Conservation (phyloP, 2,113 vertebrate genomes). For the Phalacrocorax brasilianus region DNA sequence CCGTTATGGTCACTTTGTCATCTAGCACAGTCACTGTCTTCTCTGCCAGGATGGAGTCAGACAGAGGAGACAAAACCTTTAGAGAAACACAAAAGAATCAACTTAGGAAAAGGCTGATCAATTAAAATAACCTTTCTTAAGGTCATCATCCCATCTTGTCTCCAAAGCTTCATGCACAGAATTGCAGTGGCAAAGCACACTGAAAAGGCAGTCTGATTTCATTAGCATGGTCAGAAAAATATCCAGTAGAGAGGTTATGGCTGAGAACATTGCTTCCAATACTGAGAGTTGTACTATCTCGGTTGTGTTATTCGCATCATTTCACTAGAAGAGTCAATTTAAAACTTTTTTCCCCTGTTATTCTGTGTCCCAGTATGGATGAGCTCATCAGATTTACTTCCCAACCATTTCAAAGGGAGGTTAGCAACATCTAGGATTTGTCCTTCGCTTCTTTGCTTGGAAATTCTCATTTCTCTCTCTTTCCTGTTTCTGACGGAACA, state of each 20-base stretch:
- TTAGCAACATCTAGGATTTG: background rate
- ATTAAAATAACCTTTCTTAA: background rate
- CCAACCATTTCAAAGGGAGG: background rate
- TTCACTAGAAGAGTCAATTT: background rate
- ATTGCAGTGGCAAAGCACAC: background rate
- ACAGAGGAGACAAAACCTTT: constrained; percentile 92
- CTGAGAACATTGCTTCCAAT: background rate
- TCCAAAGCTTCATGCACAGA: background rate
- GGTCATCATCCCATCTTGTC: background rate
- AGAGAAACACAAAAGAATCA: background rate
- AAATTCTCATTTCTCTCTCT: background rate
- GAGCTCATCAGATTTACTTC: background rate
- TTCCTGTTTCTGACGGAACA: background rate
- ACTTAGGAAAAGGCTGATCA: background rate
- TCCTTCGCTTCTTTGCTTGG: background rate
- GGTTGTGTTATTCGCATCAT: background rate
- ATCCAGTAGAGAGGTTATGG: background rate
- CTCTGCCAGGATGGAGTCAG: constrained; percentile 96
- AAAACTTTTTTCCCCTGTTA: background rate
- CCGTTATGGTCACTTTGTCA: constrained; percentile 93
- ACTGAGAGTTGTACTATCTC: background rate
- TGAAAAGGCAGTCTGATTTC: background rate
- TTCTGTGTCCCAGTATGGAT: background rate
- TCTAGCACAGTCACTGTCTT: constrained; percentile 92
- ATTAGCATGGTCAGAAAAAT: background rate